These are phyloP conservation scores for Nomada ferruginata DNA, from an alignment of 2,888 invertebrate genomes.

Conservation along the genomic window DNA sequence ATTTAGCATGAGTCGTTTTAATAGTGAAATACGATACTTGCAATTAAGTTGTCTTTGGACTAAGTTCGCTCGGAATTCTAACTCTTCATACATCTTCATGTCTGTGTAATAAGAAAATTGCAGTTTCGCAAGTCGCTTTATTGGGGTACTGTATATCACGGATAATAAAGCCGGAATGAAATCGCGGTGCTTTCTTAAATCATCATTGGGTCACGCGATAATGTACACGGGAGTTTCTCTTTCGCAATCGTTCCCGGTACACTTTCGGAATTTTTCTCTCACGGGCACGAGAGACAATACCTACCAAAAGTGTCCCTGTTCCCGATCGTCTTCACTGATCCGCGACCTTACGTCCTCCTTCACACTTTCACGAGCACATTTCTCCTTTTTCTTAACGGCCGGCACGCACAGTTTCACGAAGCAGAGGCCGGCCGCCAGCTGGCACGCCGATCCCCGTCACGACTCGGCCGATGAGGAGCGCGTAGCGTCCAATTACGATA, in stretches of 20 bases:
- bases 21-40: neutral
- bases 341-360: neutral
- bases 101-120: neutral
- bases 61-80: neutral
- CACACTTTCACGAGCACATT: neutral
- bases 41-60: neutral
- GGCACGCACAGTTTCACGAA: slow-evolving; percentile 6
- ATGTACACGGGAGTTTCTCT: neutral
- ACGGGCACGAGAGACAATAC: neutral
- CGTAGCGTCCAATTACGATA: slow-evolving; percentile 68
- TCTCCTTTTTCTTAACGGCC: slow-evolving; percentile 8
- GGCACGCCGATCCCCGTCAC: slow-evolving; percentile 27
- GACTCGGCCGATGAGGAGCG: slow-evolving; percentile 41
- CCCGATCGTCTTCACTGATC: slow-evolving; percentile 1
- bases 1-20: neutral
- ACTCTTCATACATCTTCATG: neutral
- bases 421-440: slow-evolving; percentile 34
- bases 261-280: neutral
- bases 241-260: neutral
- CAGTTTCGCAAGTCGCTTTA: slow-evolving; percentile 18
- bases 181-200: slow-evolving; percentile 15
- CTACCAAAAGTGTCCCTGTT: neutral
- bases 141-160: neutral
- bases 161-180: slow-evolving; percentile 19
- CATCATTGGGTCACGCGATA: slow-evolving; percentile 13